phyloP scores from a whole-genome alignment of 2,888 invertebrate species.

The Torymus texanus region DNA sequence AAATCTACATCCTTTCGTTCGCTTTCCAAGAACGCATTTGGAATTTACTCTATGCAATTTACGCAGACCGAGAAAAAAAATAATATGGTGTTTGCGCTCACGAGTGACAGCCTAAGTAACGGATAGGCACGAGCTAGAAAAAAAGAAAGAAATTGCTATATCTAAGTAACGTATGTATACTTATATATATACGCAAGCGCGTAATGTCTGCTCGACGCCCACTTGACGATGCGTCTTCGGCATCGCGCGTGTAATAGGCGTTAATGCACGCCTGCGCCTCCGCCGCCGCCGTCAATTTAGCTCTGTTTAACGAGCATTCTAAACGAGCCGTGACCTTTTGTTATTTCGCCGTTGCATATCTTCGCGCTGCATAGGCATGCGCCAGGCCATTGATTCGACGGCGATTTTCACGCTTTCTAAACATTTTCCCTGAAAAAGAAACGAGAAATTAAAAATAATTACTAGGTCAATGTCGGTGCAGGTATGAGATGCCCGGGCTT shows the following conservation, averaged over 20 bases:
- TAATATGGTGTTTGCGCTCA: too few relatives aligned
- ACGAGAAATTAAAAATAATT: constrained; percentile 20
- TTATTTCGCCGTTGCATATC: constrained; percentile 14
- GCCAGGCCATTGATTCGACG: constrained; percentile 19
- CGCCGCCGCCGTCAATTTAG: constrained; percentile 29
- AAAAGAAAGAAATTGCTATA: too few relatives aligned
- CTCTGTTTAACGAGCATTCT: constrained; percentile 45
- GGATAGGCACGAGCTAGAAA: too few relatives aligned
- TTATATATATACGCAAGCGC: too few relatives aligned
- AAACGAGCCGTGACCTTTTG: constrained; percentile 48
- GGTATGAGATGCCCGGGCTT: too few relatives aligned
- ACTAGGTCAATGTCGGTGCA: constrained; percentile 34
- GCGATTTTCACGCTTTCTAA: constrained; percentile 53
- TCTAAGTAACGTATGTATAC: too few relatives aligned
- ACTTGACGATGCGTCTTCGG: constrained; percentile 15
- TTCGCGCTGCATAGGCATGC: neutral
- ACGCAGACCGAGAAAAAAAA: too few relatives aligned
- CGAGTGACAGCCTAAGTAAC: too few relatives aligned
- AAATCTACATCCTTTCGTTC: too few relatives aligned
- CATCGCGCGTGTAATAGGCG: constrained; percentile 40
- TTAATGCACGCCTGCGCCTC: constrained; percentile 35
- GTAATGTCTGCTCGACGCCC: constrained; percentile 5
- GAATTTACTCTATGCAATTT: too few relatives aligned
- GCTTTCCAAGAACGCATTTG: too few relatives aligned
- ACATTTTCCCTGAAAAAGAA: neutral